Conservation (phyloP, 2,888 invertebrate species). For the Hemithea aestivaria region DNA sequence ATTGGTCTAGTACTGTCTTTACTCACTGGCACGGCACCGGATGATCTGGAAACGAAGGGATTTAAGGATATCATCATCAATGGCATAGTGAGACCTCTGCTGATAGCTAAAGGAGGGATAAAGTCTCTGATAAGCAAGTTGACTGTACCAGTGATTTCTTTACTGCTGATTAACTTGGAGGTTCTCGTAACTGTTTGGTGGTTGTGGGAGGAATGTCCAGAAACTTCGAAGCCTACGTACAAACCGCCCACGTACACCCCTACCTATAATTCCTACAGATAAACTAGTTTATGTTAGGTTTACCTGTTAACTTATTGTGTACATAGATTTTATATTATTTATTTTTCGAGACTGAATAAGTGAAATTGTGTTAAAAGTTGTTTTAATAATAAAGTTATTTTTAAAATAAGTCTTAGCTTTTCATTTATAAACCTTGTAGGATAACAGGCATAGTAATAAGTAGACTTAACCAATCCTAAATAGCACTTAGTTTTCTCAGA, state of each 20-base stretch:
- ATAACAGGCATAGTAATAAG: too few species aligned
- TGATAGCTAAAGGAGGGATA: slow-evolving; percentile 56
- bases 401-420: background rate
- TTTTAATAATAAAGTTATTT: too few species aligned
- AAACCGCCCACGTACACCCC: slow-evolving; percentile 32
- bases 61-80: slow-evolving; percentile 58
- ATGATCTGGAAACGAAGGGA: slow-evolving; percentile 48
- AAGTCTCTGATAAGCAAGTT: slow-evolving; percentile 63
- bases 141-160: slow-evolving; percentile 59
- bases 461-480: too few species aligned
- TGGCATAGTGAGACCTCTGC: slow-evolving; percentile 59
- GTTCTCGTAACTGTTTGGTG: slow-evolving; percentile 68
- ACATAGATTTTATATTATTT: slow-evolving; percentile 9
- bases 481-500: too few species aligned
- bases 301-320: slow-evolving; percentile 38
- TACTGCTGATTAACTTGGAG: slow-evolving; percentile 64
- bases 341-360: slow-evolving; percentile 25
- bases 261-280: slow-evolving; percentile 43
- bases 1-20: slow-evolving; percentile 53
- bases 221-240: slow-evolving; percentile 21
- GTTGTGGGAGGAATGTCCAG: slow-evolving; percentile 71
- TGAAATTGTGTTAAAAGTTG: slow-evolving; percentile 15
- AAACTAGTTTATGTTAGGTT: slow-evolving; percentile 17
- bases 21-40: slow-evolving; percentile 46
- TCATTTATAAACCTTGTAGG: too few species aligned